Evolutionary conservation across 2,888 invertebrate genomes (phyloP), one percentile per base, ranked within the genome.

Genomic region (Tridacna crocea): DNA sequence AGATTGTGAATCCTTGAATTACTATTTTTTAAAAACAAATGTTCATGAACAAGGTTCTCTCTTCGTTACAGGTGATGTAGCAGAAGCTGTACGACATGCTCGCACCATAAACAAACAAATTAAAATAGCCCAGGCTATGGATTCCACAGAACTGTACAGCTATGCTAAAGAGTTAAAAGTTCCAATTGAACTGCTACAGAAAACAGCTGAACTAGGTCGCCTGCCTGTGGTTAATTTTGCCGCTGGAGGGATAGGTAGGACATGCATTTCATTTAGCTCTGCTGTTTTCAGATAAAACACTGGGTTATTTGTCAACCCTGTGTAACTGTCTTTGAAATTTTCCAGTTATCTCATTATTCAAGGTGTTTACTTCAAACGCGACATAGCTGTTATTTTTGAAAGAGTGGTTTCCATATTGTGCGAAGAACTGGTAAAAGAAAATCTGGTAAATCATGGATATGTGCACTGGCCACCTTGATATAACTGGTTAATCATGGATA

Each of bases 221-320:
- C 90, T 93, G 26, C 93, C 93, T 0, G 93, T 93, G 0, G 93
- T 93, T 60, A 92, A 93, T 80, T 93, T 93, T 84, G 93, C 93
- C 22, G 93, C 93, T 47, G 93, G 93, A 12, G 93, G 93, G 36
- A 83, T 93, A 68, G 93, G 93, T 93, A 86, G 65, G 61, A 27
- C 26, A 24, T 4, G 2, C 22, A 13, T 13, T 61, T 3, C 3
- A 3, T 58, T n/a, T 4, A 58, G n/a, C 58, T 6, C n/a, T 2
- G 17, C n/a, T 58, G 17, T 58, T 58, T 58, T 58, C 36, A 8
- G 8, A 36, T 2, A 36, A 36, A 36, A 4, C 3, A 8, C 36
- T 8, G 36, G 36, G 36, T 2, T 36, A 36, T 36, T 36, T 36
- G 36, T 36, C 36, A 36, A n/a, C n/a, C n/a, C n/a, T n/a, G n/a